Percentiles rank a stretch among this genome's conserved stretches.
phyloP scores from a whole-genome alignment of 2,888 invertebrate genomes.

The Argyresthia albistria region DNA sequence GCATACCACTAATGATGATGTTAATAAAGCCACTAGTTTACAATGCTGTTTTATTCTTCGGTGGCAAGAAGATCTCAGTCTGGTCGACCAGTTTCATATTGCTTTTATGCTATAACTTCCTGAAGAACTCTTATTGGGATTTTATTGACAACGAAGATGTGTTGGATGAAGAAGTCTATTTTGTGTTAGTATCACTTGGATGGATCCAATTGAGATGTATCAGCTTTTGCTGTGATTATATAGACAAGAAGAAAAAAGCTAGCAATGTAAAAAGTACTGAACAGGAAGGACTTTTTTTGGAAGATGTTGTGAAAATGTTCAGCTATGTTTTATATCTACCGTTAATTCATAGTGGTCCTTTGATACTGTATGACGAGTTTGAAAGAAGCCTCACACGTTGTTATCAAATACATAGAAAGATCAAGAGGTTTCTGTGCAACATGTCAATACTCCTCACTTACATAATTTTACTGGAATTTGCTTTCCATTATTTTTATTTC shows the following conservation, averaged over 20 bases:
- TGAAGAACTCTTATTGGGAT: conserved; percentile 53
- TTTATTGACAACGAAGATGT: conserved; percentile 51
- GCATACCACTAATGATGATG: conserved; percentile 58
- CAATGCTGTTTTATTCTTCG: conserved; percentile 44
- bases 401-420: conserved; percentile 29
- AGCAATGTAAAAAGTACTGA: conserved; percentile 10
- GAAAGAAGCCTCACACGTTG: conserved; percentile 40
- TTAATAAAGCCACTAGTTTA: conserved; percentile 71
- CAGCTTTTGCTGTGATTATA: conserved; percentile 78
- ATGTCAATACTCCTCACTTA: conserved; percentile 76
- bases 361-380: conserved; percentile 84
- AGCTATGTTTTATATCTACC: conserved; percentile 90
- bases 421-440: conserved; percentile 50
- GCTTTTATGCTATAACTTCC: conserved; percentile 62
- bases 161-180: conserved; percentile 64
- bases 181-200: conserved; percentile 70
- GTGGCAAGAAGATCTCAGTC: conserved; percentile 55
- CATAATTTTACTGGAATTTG: conserved; percentile 78
- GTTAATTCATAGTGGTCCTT: conserved; percentile 87
- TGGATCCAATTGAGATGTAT: conserved; percentile 85
- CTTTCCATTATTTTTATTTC: conserved; percentile 87
- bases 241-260: conserved; percentile 31
- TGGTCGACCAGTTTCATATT: conserved; percentile 69
- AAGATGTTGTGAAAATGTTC: conserved; percentile 61
- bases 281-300: not conserved